Percentiles rank a stretch among this genome's conserved stretches.
Conservation (phyloP, 53 echinoderm and acorn worm species). For the Crossaster papposus region DNA sequence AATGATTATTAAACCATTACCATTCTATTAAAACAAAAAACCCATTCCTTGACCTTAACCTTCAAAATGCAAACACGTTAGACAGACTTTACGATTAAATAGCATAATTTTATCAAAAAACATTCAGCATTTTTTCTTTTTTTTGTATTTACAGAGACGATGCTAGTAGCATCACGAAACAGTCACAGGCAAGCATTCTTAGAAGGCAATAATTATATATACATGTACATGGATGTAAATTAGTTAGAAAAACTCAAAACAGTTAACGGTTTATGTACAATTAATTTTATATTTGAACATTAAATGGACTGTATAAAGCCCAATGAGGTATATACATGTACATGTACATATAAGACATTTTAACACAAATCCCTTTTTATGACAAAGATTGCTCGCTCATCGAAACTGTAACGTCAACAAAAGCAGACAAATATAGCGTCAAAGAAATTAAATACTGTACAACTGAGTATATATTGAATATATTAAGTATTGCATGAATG, state of each 20-base stretch:
- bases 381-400: not conserved
- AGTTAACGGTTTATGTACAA: not conserved
- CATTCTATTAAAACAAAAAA: not conserved
- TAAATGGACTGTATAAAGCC: not conserved
- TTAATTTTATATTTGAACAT: not conserved
- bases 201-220: slow-evolving; percentile 25
- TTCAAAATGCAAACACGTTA: not conserved
- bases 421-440: not conserved
- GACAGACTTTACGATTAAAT: slow-evolving; percentile 40
- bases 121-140: slow-evolving; percentile 29
- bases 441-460: slow-evolving; percentile 2
- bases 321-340: slow-evolving; percentile 27
- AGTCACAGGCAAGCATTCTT: slow-evolving; percentile 50
- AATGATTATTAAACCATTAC: not conserved
- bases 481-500: not conserved
- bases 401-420: not conserved
- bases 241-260: not conserved
- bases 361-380: not conserved
- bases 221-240: slow-evolving; percentile 10
- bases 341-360: not conserved
- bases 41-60: not conserved
- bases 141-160: slow-evolving; percentile 26
- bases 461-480: not conserved
- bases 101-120: slow-evolving; percentile 42
- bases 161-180: not conserved